A percentile compares a stretch with the other conserved stretches of the same genome.
Conservation (phyloP, 2,888 invertebrate species). For the Drosophila setosimentum region DNA sequence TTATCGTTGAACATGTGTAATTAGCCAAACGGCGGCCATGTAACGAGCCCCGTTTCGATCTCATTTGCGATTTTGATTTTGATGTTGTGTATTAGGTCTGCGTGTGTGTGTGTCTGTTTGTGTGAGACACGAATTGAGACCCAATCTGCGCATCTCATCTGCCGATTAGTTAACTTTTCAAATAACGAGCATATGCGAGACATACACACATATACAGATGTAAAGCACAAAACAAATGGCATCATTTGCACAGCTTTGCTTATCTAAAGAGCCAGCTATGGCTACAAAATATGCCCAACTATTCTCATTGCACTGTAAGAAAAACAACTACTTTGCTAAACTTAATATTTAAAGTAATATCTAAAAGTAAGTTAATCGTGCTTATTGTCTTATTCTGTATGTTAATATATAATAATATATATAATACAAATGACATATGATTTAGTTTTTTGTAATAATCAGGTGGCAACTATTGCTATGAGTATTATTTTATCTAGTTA, state of each 20-base stretch:
- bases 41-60: conserved; percentile 49
- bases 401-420: neutral
- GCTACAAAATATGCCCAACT: conserved; percentile 37
- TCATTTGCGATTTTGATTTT: conserved; percentile 55
- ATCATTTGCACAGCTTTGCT: conserved; percentile 55
- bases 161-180: conserved; percentile 57
- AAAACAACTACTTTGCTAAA: neutral
- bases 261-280: conserved; percentile 53
- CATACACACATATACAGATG: neutral
- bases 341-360: neutral
- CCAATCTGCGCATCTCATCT: conserved; percentile 52
- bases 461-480: neutral
- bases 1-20: conserved; percentile 41
- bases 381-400: neutral
- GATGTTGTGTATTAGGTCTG: conserved; percentile 35
- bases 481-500: neutral
- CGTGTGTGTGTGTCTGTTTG: conserved; percentile 9
- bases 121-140: conserved; percentile 32
- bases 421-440: neutral
- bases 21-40: conserved; percentile 47
- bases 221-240: conserved; percentile 34
- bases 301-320: neutral
- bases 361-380: neutral
- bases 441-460: neutral
- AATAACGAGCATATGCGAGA: conserved; percentile 54